phyloP scores from a whole-genome alignment of 1,140 invertebrate species.

The Hyposmocoma kahamanoa region DNA sequence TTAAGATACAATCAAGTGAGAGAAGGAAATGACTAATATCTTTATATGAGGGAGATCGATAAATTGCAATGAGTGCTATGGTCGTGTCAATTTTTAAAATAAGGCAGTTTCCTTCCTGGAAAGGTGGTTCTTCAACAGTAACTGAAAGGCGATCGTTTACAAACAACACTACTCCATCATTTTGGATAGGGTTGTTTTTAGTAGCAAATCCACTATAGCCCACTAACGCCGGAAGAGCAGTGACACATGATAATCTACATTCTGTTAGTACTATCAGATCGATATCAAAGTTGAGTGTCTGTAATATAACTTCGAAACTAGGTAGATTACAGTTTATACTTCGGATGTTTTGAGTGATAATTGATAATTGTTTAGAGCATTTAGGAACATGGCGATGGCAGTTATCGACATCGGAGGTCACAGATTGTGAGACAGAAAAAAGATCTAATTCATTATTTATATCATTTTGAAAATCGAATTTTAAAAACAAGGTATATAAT shows the following conservation, averaged over 20 bases:
- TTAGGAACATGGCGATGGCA: background rate
- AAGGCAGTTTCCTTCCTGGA: slow-evolving; percentile 1
- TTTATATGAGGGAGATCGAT: background rate
- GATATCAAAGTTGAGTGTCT: background rate
- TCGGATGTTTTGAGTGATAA: background rate
- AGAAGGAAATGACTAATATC: background rate
- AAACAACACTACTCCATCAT: slow-evolving; percentile 6
- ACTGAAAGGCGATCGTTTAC: background rate
- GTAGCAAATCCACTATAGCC: background rate
- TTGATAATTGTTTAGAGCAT: background rate
- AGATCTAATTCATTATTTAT: background rate
- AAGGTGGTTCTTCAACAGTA: background rate
- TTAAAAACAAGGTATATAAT: background rate
- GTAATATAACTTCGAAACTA: background rate
- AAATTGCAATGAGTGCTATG: background rate
- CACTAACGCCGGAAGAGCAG: background rate
- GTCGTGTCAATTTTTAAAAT: background rate
- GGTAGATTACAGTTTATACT: background rate
- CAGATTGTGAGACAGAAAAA: background rate
- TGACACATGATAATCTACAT: background rate
- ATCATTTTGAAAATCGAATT: background rate
- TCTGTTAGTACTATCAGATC: background rate
- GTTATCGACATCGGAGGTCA: background rate
- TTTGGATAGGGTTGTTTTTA: slow-evolving; percentile 3
- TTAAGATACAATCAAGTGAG: background rate